phyloP scores from a whole-genome alignment of 2,113 vertebrate species.

The Budorcas taxicolor region DNA sequence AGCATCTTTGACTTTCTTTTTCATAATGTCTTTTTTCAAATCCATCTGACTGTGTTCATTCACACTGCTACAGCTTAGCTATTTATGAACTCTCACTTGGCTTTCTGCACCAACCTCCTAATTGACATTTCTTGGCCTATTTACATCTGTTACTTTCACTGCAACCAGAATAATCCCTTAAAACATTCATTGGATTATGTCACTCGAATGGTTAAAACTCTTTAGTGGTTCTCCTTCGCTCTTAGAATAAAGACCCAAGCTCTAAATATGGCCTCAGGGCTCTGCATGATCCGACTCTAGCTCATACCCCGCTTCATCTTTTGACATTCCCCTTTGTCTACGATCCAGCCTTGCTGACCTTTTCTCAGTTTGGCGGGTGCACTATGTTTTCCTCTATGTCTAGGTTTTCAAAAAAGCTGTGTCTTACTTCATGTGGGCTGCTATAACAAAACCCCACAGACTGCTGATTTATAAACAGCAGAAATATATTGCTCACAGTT shows the following conservation, averaged over 20 bases:
- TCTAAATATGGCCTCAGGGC: background rate
- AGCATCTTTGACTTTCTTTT: background rate
- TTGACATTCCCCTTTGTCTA: background rate
- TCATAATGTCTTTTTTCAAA: background rate
- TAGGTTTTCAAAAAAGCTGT: background rate
- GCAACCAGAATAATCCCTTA: background rate
- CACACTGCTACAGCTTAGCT: background rate
- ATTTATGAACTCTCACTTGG: background rate
- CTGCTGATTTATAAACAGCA: background rate
- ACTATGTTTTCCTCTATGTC: background rate
- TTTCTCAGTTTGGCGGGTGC: background rate
- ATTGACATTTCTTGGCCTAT: background rate
- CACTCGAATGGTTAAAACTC: background rate
- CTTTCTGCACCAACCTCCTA: background rate
- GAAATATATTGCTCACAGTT: background rate
- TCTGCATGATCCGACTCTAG: background rate
- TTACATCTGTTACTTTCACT: background rate
- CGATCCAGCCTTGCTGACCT: background rate
- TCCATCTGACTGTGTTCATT: background rate
- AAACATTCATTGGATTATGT: background rate
- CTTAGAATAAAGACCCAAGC: background rate
- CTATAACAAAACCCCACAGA: background rate
- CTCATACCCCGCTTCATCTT: background rate
- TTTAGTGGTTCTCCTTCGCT: background rate
- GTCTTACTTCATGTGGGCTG: background rate